phyloP scores from a whole-genome alignment of 2,113 vertebrate genomes.

The Prunella himalayana region DNA sequence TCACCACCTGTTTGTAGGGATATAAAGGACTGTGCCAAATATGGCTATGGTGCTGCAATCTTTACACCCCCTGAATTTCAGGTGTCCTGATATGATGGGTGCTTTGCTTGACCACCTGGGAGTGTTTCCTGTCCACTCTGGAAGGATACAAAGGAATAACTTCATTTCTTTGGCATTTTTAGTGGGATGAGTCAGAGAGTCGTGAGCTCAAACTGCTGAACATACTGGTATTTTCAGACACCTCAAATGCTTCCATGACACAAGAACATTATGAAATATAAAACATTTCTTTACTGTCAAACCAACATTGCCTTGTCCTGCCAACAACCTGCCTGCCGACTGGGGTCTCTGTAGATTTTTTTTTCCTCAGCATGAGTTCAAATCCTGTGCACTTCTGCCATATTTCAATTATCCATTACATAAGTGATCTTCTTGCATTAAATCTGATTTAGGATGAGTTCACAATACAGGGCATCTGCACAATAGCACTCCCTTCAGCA shows the following conservation, averaged over 20 bases:
- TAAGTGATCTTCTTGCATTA: not conserved
- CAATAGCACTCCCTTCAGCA: not conserved
- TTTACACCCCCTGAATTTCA: not conserved
- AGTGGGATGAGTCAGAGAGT: not conserved
- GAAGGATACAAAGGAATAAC: not conserved
- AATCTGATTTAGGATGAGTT: not conserved
- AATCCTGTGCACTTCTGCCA: not conserved
- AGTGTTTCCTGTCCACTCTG: not conserved
- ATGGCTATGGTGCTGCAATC: not conserved
- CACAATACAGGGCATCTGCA: not conserved
- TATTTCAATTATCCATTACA: not conserved
- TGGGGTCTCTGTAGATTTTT: not conserved
- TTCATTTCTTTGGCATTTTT: not conserved
- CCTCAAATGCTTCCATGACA: not conserved
- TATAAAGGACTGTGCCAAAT: not conserved
- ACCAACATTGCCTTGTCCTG: not conserved
- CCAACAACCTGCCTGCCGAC: not conserved
- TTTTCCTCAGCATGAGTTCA: not conserved
- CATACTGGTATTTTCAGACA: not conserved
- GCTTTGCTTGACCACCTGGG: not conserved
- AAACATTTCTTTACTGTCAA: not conserved
- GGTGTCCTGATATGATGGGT: not conserved
- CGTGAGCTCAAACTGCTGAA: not conserved
- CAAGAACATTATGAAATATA: not conserved
- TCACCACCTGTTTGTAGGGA: not conserved